These are phyloP conservation scores for Triplophysa bombifrons DNA, from an alignment of 2,797 vertebrate genomes.

Conservation along the genomic window DNA sequence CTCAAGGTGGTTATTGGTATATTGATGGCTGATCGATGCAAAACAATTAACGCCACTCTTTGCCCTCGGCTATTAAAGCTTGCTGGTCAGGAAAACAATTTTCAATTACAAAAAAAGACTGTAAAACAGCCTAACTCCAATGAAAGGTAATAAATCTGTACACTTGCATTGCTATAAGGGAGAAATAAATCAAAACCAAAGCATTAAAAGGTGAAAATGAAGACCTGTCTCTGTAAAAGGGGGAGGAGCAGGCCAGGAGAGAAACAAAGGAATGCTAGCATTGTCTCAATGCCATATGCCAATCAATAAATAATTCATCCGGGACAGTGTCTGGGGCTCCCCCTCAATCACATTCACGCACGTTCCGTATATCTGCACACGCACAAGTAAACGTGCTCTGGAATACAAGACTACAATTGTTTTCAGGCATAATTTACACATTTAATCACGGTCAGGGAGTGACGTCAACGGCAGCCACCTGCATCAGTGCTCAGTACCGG, in stretches of 20 bases:
- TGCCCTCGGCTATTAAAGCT: not conserved
- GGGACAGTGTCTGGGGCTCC: constrained; percentile 57
- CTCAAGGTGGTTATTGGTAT: constrained; percentile 10
- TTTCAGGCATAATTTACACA: constrained; percentile 9
- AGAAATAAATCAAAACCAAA: not conserved
- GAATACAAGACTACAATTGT: not conserved
- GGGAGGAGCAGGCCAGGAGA: not conserved
- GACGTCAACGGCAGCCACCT: constrained; percentile 34
- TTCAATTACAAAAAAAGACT: not conserved
- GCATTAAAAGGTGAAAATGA: not conserved
- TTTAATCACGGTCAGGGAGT: constrained; percentile 6
- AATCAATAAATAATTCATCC: constrained; percentile 76
- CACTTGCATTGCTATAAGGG: not conserved
- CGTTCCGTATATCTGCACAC: not conserved
- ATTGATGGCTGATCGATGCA: constrained; percentile 20
- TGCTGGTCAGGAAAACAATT: not conserved
- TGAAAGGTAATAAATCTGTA: not conserved
- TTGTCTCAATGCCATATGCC: constrained; percentile 69
- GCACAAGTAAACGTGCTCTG: not conserved
- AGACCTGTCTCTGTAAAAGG: not conserved
- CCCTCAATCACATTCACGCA: constrained; percentile 61
- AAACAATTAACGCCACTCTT: constrained; percentile 9
- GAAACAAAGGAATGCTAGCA: constrained; percentile 56
- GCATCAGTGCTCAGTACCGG: constrained; percentile 5
- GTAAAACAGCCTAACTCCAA: not conserved